These are phyloP conservation scores for Drosophila trapezifrons DNA, from an alignment of 1,140 invertebrate genomes.

Conservation along the genomic window DNA sequence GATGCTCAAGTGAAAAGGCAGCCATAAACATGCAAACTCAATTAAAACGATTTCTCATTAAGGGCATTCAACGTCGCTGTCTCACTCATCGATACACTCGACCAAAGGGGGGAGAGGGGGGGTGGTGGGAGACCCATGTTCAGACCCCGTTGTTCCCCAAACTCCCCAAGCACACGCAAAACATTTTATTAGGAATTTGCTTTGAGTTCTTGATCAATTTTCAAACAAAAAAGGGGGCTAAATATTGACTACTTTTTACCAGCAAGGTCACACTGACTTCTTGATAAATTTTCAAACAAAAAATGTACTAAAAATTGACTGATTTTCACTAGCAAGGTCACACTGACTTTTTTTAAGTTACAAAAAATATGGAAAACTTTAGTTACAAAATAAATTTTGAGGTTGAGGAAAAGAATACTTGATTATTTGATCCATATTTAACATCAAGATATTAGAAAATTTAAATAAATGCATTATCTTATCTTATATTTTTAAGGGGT, in stretches of 20 bases:
- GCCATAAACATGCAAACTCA: constrained; percentile 84
- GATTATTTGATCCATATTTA: too few species aligned
- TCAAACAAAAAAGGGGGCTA: too few species aligned
- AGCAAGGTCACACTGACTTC: too few species aligned
- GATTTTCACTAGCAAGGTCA: neutral
- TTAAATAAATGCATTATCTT: too few species aligned
- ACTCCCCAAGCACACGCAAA: neutral
- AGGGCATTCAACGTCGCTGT: constrained; percentile 71
- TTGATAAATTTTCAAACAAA: too few species aligned
- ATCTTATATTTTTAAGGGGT: too few species aligned
- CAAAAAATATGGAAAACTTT: too few species aligned
- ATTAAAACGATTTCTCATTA: constrained; percentile 84
- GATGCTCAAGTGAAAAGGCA: constrained; percentile 66
- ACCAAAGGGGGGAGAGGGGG: neutral
- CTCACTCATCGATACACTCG: constrained; percentile 72
- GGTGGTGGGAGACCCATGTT: neutral
- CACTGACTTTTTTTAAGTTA: neutral
- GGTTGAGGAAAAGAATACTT: too few species aligned
- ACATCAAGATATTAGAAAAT: too few species aligned
- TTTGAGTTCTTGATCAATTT: too few species aligned
- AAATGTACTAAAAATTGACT: neutral
- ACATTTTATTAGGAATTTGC: neutral
- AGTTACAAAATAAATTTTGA: too few species aligned
- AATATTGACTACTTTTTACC: too few species aligned
- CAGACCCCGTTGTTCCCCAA: neutral